These are phyloP conservation scores for Nephotettix cincticeps DNA, from an alignment of 1,140 invertebrate species.

Conservation along the genomic window DNA sequence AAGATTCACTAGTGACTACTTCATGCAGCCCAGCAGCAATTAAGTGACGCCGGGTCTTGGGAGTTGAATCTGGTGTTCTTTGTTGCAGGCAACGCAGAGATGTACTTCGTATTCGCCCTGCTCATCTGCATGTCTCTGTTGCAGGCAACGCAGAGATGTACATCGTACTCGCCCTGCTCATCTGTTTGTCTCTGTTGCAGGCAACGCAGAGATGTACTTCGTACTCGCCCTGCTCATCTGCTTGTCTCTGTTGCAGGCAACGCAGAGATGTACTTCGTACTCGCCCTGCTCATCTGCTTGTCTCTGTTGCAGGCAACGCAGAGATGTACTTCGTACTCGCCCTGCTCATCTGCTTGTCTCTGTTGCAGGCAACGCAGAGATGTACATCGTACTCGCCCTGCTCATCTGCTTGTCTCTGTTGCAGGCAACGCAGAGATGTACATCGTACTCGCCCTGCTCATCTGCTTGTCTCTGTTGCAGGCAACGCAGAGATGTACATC, in stretches of 20 bases:
- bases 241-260: constrained; percentile 57
- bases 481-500: constrained; percentile 70
- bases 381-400: constrained; percentile 68
- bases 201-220: constrained; percentile 70
- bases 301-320: constrained; percentile 59
- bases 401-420: constrained; percentile 59
- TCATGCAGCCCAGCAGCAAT: too few relatives aligned
- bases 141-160: constrained; percentile 69
- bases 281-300: constrained; percentile 66
- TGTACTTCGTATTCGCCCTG: constrained; percentile 68
- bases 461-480: constrained; percentile 58
- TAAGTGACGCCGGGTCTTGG: too few relatives aligned
- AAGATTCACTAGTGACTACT: too few relatives aligned
- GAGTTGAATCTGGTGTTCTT: too few relatives aligned
- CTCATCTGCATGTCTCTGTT: constrained; percentile 49
- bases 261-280: constrained; percentile 68
- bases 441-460: constrained; percentile 67
- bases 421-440: constrained; percentile 69
- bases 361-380: constrained; percentile 64
- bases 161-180: constrained; percentile 67
- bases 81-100: constrained; percentile 64
- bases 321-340: constrained; percentile 70
- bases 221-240: constrained; percentile 67
- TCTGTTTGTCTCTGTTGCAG: constrained; percentile 57
- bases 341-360: constrained; percentile 60